Base-by-base conservation (phyloP, 2,113 vertebrate species). In the Nestor notabilis region DNA sequence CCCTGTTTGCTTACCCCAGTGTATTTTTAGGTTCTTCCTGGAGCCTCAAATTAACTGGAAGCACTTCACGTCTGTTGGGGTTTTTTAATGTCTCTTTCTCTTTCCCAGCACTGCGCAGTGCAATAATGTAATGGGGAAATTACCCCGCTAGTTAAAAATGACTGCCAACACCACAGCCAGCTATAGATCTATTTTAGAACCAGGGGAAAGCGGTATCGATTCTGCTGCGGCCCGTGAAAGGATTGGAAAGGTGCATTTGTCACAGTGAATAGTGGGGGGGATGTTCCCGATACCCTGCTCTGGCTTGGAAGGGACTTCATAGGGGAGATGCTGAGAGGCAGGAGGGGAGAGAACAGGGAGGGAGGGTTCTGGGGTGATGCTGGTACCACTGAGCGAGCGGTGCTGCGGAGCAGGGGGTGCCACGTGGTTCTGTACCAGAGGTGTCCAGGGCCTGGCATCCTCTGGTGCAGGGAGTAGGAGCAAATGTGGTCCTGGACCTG, bases 61-160 rank as follows among this genome's bases (percentile, higher is more conserved):
- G 95, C 84, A 66, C 92, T 95, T 93, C 72, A 28, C 1, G 56
- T 96, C 87, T 95, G 88, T 95, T 97, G 82, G 37, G 20, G 89
- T 95, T 93, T 96, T 94, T 95, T 66, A 89, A 95, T 96, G 92
- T 95, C 94, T 90, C 82, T 92, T 95, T 97, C 86, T 80, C 75
- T 93, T 97, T 94, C 96, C 93, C 94, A 97, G 95, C 91, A 95
- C 80, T 90, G 88, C 52, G 9, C 91, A 91, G 68, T 93, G 93
- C 86, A 95, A 96, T 97, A 95, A 96, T 94, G 95, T 96, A 97
- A 97, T 97, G 93, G 94, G 94, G 96, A 95, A 97, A 97, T 96
- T 97, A 97, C 90, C 93, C 95, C 52, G 49, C 95, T 97, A 96
- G 95, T 97, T 96, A 97, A 97, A 97, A 97, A 91, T 95, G 97